Evolutionary conservation across 1,140 invertebrate species (phyloP), one percentile per base, ranked within the genome.

Genomic region (Adoxophyes honmai): DNA sequence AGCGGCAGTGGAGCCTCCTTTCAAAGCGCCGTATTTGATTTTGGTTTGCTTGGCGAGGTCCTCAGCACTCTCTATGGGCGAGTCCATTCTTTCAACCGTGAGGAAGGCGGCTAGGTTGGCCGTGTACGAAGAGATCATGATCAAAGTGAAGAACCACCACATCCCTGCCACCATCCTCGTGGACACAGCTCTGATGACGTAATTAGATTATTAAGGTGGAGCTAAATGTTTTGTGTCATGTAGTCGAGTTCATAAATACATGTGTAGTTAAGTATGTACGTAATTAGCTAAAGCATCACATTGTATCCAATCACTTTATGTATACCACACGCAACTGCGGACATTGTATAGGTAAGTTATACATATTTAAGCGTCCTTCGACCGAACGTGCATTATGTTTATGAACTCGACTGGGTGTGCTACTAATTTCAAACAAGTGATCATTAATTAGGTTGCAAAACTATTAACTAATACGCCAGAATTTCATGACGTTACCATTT

Each of bases 141-240:
- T 99, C 11, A 99, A 90, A 0, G 97, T 98, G 89, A 99, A 99
- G 87, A 98, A 98, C 97, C 97, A 98, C 97, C 97, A 99, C 91
- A 97, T 97, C 36, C 91, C 91, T 7, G 96, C 96, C 3, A 98
- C 95, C 93, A 98, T 95, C 59, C 97, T 90, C 0, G 96, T 98
- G 1, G 95, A 96, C 7, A 96, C 92, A 51, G 95, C 95, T 87
- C 95, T 96, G 77, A 42, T 89, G 86, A 62, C 11, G 21, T 57
- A 21, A n/a, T 55, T 15, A 55, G 7, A 38, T 28, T 28, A 52
- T 11, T 34, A 39, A 28, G 38, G 16, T 48, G 18, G 11, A 10
- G 18, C 2, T 3, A 3, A 6, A 28, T 28, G 21, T 28, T 28
- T 28, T 6, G 6, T 28, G 2, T 6, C 2, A 6, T 28, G 6